Evolutionary conservation across 2,888 invertebrate genomes (phyloP).

Genomic region (Chrysolina americana): DNA sequence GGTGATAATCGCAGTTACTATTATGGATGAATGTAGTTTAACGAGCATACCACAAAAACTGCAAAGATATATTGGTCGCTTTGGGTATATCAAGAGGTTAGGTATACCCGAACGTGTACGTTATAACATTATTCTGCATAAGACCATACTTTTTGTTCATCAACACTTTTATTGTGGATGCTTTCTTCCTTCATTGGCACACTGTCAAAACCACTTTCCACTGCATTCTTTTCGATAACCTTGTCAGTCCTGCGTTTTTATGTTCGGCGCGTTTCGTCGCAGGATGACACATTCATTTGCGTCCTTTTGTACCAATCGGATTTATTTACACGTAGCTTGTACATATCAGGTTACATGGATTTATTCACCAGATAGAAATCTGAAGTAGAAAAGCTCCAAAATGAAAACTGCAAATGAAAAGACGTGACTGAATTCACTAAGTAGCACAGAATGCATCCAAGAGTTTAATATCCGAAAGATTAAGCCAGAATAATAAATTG

Average conservation of each 20-base stretch:
- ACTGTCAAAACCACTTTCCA: slow-evolving; percentile 13
- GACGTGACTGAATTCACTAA: background rate
- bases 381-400: background rate
- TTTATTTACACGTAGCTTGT: background rate
- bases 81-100: too few species aligned
- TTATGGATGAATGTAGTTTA: too few species aligned
- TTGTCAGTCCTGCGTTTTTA: slow-evolving; percentile 7
- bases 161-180: too few species aligned
- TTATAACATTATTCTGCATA: too few species aligned
- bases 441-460: background rate
- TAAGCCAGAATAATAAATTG: too few species aligned
- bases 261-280: background rate
- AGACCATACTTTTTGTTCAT: background rate
- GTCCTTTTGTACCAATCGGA: background rate
- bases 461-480: too few species aligned
- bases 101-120: too few species aligned
- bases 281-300: background rate
- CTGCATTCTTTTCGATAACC: slow-evolving; percentile 14
- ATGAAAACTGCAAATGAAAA: background rate
- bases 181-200: slow-evolving; percentile 1
- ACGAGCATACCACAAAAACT: too few species aligned
- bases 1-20: too few species aligned
- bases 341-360: background rate
- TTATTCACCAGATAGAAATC: background rate
- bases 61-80: too few species aligned